Conservation (phyloP, 2,113 vertebrate genomes). For the Scytalopus superciliaris region DNA sequence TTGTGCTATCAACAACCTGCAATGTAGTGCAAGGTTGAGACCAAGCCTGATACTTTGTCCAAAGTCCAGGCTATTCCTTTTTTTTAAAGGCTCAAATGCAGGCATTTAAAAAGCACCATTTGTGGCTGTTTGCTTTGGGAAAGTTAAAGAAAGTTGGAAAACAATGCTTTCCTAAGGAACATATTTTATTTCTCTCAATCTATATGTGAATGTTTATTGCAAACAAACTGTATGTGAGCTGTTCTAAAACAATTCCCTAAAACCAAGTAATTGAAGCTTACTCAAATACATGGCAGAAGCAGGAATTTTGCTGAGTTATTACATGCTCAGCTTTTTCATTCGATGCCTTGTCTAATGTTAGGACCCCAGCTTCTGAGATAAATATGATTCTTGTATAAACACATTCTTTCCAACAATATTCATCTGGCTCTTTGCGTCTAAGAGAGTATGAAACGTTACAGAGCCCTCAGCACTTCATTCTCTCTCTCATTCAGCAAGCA, state of each 20-base stretch:
- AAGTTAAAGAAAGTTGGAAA: background rate
- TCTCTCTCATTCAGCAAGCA: constrained; percentile 62
- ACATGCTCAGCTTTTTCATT: constrained; percentile 30
- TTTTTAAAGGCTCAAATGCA: background rate
- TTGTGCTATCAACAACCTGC: constrained; percentile 7
- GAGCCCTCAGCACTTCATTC: constrained; percentile 55
- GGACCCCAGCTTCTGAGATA: constrained; percentile 28
- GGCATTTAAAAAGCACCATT: background rate
- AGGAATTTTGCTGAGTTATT: constrained; percentile 65
- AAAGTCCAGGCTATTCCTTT: background rate
- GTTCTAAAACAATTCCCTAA: background rate
- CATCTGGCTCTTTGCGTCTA: constrained; percentile 44
- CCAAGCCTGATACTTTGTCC: background rate
- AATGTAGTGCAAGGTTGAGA: constrained; percentile 2
- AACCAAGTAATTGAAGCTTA: background rate
- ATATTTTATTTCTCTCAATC: background rate
- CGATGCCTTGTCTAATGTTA: background rate
- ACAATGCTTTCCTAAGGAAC: background rate
- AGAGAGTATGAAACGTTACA: constrained; percentile 48
- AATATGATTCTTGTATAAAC: constrained; percentile 65
- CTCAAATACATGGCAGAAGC: background rate
- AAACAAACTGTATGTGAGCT: background rate
- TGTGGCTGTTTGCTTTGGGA: background rate
- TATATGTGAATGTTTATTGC: background rate
- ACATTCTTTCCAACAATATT: constrained; percentile 73